phyloP scores from a whole-genome alignment of 2,888 invertebrate genomes.

The Patella caerulea region DNA sequence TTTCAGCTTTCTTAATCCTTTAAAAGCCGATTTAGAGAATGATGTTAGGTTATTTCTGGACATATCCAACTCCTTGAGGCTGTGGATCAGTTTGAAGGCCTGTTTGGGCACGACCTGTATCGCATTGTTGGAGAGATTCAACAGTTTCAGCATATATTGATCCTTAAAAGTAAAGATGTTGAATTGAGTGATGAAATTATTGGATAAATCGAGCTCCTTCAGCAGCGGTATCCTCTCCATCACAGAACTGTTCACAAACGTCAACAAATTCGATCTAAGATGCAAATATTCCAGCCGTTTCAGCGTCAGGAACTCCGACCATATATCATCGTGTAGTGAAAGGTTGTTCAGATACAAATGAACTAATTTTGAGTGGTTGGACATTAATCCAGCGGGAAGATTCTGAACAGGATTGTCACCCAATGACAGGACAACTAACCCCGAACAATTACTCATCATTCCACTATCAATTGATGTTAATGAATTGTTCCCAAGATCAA shows the following conservation, averaged over 20 bases:
- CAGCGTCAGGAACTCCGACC: slow-evolving; percentile 32
- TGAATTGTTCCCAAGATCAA: slow-evolving; percentile 31
- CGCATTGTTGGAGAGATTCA: slow-evolving; percentile 36
- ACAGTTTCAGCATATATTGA: slow-evolving; percentile 21
- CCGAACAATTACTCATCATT: slow-evolving; percentile 27
- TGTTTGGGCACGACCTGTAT: slow-evolving; percentile 17
- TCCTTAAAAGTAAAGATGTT: slow-evolving; percentile 29
- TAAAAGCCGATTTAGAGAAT: slow-evolving; percentile 28
- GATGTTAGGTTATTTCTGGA: slow-evolving; percentile 27
- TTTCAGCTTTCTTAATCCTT: slow-evolving; percentile 24
- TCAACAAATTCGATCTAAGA: slow-evolving; percentile 30
- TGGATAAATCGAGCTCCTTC: slow-evolving; percentile 24
- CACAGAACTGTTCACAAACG: slow-evolving; percentile 20
- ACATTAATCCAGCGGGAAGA: slow-evolving; percentile 23
- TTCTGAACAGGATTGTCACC: slow-evolving; percentile 18
- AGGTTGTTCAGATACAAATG: slow-evolving; percentile 31
- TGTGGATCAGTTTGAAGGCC: slow-evolving; percentile 14
- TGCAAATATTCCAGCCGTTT: slow-evolving; percentile 24
- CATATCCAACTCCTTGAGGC: slow-evolving; percentile 23
- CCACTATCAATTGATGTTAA: slow-evolving; percentile 19
- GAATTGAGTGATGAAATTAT: slow-evolving; percentile 28
- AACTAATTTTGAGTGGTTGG: slow-evolving; percentile 18
- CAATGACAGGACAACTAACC: slow-evolving; percentile 23
- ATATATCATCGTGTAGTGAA: slow-evolving; percentile 30
- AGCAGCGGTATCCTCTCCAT: slow-evolving; percentile 30